phyloP scores from a whole-genome alignment of 2,888 invertebrate genomes.

The Drosophila ustulata region DNA sequence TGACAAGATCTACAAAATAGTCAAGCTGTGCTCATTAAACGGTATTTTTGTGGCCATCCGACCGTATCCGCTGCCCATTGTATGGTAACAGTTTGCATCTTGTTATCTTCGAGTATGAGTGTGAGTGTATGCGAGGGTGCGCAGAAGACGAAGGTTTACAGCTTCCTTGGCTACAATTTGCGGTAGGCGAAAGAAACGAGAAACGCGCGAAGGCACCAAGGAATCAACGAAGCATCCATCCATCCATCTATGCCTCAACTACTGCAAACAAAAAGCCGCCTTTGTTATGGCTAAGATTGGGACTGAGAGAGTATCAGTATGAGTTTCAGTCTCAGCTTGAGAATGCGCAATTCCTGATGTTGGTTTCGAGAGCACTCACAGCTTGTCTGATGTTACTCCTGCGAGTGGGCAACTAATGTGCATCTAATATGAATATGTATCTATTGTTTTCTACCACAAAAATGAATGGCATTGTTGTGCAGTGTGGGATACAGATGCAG shows the following conservation, averaged over 20 bases:
- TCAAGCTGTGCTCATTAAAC: slow-evolving; percentile 84
- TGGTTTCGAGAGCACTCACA: slow-evolving; percentile 48
- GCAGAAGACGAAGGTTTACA: slow-evolving; percentile 55
- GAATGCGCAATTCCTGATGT: slow-evolving; percentile 39
- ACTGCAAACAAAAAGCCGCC: slow-evolving; percentile 69
- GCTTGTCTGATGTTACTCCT: slow-evolving; percentile 65
- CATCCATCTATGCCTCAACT: slow-evolving; percentile 54
- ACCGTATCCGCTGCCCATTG: slow-evolving; percentile 47
- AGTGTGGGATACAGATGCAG: slow-evolving; percentile 61
- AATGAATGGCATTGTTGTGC: slow-evolving; percentile 60
- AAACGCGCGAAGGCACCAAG: slow-evolving; percentile 13
- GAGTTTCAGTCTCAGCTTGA: slow-evolving; percentile 21
- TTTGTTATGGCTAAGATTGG: slow-evolving; percentile 53
- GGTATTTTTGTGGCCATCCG: slow-evolving; percentile 80
- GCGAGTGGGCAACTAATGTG: slow-evolving; percentile 81
- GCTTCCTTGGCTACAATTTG: slow-evolving; percentile 76
- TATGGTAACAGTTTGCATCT: slow-evolving; percentile 75
- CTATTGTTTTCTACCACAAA: slow-evolving; percentile 63
- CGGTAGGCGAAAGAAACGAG: slow-evolving; percentile 60
- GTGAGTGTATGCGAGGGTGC: slow-evolving; percentile 53
- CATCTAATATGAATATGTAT: slow-evolving; percentile 82
- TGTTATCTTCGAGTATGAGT: slow-evolving; percentile 63
- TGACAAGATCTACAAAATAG: slow-evolving; percentile 74
- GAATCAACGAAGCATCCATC: slow-evolving; percentile 34
- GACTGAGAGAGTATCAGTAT: slow-evolving; percentile 8